phyloP scores from a whole-genome alignment of 30 jellyfish, hydroid and myxozoan genomes.

The Catostylus mosaicus region DNA sequence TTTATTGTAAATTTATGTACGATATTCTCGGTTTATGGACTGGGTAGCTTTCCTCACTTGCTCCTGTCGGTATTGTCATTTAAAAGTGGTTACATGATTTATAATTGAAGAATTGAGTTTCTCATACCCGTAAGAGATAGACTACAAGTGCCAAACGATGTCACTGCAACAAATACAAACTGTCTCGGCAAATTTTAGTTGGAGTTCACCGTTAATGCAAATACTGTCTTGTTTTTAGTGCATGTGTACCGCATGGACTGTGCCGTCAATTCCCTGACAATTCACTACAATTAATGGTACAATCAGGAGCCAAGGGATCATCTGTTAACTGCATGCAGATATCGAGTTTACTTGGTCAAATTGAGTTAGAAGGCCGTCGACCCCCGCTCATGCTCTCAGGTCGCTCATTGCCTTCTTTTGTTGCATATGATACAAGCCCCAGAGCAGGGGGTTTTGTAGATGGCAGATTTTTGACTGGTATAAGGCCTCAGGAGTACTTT shows the following conservation, averaged over 20 bases:
- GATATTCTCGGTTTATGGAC: no score
- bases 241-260: conserved; percentile 93
- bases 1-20: no score
- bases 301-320: conserved; percentile 99
- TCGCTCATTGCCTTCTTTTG: conserved; percentile 94
- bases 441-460: conserved; percentile 99
- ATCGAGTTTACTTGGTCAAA: conserved; percentile 98
- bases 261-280: conserved; percentile 91
- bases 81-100: no score
- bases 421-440: conserved; percentile 94
- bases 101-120: no score
- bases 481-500: conserved; percentile 98
- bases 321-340: conserved; percentile 99
- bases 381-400: conserved; percentile 99
- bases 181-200: no score
- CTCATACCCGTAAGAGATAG: no score
- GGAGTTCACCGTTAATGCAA: no score
- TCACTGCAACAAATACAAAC: no score
- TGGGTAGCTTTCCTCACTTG: no score
- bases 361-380: conserved; percentile 99
- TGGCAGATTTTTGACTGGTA: conserved; percentile 97
- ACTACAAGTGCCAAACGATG: no score
- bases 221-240: conserved; percentile 60
- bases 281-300: conserved; percentile 98
- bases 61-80: no score